phyloP scores from a whole-genome alignment of 2,888 invertebrate species.

The Apamea crenata region DNA sequence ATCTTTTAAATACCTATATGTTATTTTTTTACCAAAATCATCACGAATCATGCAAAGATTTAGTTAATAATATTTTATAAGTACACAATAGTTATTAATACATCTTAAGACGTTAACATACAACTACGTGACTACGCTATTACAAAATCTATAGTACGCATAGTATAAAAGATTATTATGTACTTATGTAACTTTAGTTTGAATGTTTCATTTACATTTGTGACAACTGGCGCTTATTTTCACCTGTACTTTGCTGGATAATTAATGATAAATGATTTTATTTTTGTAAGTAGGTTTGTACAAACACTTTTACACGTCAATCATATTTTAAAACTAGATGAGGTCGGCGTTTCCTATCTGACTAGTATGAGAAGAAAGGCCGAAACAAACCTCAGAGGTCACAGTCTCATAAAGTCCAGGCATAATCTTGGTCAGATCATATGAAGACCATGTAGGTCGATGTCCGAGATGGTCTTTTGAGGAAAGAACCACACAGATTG shows the following conservation, averaged over 20 bases:
- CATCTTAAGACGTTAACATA: conserved; percentile 73
- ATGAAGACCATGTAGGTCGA: too few species aligned
- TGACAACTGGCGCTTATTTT: conserved; percentile 43
- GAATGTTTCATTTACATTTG: conserved; percentile 61
- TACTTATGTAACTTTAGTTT: conserved; percentile 66
- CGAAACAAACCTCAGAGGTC: too few species aligned
- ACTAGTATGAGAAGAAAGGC: too few species aligned
- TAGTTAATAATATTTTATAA: conserved; percentile 21
- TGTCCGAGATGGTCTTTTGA: too few species aligned
- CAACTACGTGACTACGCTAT: conserved; percentile 77
- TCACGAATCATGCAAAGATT: conserved; percentile 45
- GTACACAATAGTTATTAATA: conserved; percentile 60
- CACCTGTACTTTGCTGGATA: conserved; percentile 26
- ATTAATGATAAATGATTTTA: too few species aligned
- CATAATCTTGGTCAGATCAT: too few species aligned
- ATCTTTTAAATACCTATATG: not conserved
- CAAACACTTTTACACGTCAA: too few species aligned
- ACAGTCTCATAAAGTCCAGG: too few species aligned
- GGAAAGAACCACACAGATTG: too few species aligned
- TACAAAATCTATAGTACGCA: conserved; percentile 81
- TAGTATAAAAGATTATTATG: conserved; percentile 83
- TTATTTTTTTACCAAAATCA: not conserved
- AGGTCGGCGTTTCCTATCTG: too few species aligned
- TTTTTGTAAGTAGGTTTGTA: too few species aligned
- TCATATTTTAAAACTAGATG: too few species aligned